A percentile compares a stretch with the other conserved stretches of the same genome.
phyloP scores from a whole-genome alignment of 2,888 invertebrate genomes.

The Drosophila picticornis region DNA sequence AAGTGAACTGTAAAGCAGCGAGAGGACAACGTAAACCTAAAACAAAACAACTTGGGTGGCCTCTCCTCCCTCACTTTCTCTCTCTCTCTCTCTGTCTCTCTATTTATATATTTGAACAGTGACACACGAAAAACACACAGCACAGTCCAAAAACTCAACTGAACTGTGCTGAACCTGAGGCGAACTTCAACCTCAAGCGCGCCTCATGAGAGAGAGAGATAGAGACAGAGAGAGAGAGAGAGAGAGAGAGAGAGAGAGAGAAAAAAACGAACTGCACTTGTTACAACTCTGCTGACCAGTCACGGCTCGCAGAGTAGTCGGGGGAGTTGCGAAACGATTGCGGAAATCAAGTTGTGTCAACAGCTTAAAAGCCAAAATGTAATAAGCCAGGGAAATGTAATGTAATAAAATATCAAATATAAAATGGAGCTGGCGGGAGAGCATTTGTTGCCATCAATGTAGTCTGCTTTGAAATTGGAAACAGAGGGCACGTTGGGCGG shows the following conservation, averaged over 20 bases:
- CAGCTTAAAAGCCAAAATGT: constrained; percentile 81
- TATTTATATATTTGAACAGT: constrained; percentile 20
- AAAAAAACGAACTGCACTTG: constrained; percentile 31
- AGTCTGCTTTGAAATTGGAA: constrained; percentile 65
- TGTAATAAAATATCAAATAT: constrained; percentile 80
- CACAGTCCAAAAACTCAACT: constrained; percentile 33
- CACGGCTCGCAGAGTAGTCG: constrained; percentile 18
- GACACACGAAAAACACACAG: constrained; percentile 50
- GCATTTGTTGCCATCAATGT: constrained; percentile 74
- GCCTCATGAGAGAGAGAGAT: neutral
- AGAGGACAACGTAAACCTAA: constrained; percentile 37
- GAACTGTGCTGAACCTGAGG: constrained; percentile 43
- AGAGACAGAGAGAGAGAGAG: neutral
- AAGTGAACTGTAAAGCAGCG: constrained; percentile 10
- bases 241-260: neutral
- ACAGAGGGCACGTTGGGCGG: constrained; percentile 28
- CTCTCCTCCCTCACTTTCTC: neutral
- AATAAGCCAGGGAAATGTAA: constrained; percentile 81
- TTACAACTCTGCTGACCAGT: constrained; percentile 47
- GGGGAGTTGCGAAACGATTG: constrained; percentile 38
- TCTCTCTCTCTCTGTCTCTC: neutral
- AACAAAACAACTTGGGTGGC: constrained; percentile 67
- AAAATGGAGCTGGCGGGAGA: constrained; percentile 60
- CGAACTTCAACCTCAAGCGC: constrained; percentile 2
- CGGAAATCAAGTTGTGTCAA: constrained; percentile 81